phyloP scores from a whole-genome alignment of 1,140 invertebrate species.

The Drosophila nebulosa region DNA sequence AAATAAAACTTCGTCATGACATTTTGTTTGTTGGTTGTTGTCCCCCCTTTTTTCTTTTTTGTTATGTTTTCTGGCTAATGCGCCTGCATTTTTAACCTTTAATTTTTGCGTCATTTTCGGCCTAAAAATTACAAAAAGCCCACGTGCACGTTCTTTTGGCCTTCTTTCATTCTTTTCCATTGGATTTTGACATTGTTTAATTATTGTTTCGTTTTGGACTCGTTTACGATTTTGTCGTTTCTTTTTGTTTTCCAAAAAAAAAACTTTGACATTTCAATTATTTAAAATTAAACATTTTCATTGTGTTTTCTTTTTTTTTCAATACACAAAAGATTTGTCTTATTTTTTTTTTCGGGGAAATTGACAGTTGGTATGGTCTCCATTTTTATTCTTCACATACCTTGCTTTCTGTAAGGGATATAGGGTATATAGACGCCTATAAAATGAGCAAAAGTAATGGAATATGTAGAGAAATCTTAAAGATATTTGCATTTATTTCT shows the following conservation, averaged over 20 bases:
- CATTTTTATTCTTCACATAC: background rate
- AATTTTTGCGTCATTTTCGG: slow-evolving; percentile 5
- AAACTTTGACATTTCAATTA: slow-evolving; percentile 20
- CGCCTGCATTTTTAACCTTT: background rate
- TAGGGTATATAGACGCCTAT: background rate
- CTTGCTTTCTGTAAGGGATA: background rate
- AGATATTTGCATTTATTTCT: no score
- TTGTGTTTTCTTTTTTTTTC: background rate
- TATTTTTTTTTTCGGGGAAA: background rate
- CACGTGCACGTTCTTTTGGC: background rate
- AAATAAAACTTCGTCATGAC: no score
- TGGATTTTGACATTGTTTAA: slow-evolving; percentile 5
- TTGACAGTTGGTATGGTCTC: background rate
- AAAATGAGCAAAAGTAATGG: background rate
- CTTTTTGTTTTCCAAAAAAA: slow-evolving; percentile 3
- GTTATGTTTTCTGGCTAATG: background rate
- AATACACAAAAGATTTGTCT: background rate
- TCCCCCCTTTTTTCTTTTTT: background rate
- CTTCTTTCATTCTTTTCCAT: background rate
- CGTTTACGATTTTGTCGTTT: slow-evolving; percentile 2
- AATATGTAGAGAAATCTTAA: no score
- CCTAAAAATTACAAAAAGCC: background rate
- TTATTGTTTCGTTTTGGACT: slow-evolving; percentile 21
- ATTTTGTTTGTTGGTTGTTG: background rate
- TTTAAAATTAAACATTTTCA: slow-evolving; percentile 4